These are phyloP conservation scores for Malurus elegans DNA, from an alignment of 2,113 vertebrate genomes.

Conservation along the genomic window DNA sequence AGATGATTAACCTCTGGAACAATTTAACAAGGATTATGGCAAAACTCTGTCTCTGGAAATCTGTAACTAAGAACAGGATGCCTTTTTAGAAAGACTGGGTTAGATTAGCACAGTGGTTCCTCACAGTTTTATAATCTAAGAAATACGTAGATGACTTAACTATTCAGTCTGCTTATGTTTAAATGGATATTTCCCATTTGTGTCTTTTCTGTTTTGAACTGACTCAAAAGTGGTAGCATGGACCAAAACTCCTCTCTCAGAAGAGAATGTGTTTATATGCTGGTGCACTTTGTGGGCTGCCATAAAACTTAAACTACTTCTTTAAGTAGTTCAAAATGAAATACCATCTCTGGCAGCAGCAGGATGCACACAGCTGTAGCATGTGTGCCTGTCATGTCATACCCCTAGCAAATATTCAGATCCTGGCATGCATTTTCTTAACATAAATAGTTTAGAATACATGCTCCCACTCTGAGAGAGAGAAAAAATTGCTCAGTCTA, in stretches of 20 bases:
- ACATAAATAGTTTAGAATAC: constrained; percentile 56
- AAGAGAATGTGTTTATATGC: constrained; percentile 27
- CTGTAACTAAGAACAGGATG: neutral
- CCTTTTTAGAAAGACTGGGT: neutral
- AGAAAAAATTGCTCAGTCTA: neutral
- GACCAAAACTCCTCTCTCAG: neutral
- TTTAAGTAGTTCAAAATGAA: constrained; percentile 49
- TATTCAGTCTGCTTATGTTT: neutral
- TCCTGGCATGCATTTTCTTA: constrained; percentile 52
- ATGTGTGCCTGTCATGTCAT: constrained; percentile 59
- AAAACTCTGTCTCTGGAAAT: neutral
- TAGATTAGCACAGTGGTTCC: neutral
- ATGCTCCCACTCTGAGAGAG: neutral
- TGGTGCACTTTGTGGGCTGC: constrained; percentile 29
- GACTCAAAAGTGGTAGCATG: neutral
- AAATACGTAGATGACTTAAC: neutral
- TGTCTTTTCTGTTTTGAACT: neutral
- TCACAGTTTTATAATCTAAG: neutral
- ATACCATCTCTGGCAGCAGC: constrained; percentile 19
- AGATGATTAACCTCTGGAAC: constrained; percentile 10
- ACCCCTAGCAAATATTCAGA: constrained; percentile 31
- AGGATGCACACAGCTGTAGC: constrained; percentile 49
- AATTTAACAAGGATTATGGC: neutral
- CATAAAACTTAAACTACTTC: constrained; percentile 41
- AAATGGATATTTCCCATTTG: neutral